Percentiles rank a stretch among this genome's conserved stretches.
Conservation (phyloP, 2,888 invertebrate genomes). For the Limnephilus lunatus region DNA sequence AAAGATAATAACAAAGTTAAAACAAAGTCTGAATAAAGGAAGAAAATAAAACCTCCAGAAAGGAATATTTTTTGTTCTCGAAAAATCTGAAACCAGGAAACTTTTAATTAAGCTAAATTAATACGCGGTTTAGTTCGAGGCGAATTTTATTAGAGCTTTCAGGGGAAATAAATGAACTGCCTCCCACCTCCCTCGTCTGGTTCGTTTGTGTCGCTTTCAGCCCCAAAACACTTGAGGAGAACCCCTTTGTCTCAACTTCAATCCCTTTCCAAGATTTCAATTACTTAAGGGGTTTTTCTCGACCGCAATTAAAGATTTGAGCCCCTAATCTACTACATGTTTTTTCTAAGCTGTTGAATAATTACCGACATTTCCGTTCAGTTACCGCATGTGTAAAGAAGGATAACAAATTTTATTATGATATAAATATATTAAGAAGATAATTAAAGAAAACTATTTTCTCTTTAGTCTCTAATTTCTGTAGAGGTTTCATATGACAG, state of each 20-base stretch:
- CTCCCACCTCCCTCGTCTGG: neutral
- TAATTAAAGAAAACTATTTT: neutral
- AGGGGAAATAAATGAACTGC: neutral
- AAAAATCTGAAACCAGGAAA: neutral
- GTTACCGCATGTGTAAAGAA: neutral
- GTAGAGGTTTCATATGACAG: neutral
- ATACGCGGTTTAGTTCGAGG: neutral
- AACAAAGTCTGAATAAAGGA: neutral
- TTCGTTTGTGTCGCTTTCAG: neutral
- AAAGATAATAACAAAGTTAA: neutral
- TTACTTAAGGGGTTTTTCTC: neutral
- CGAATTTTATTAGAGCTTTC: neutral
- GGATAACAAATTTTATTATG: neutral
- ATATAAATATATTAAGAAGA: neutral
- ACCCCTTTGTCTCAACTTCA: neutral
- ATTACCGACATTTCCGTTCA: neutral
- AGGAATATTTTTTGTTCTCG: neutral
- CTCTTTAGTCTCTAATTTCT: neutral
- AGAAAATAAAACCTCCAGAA: neutral
- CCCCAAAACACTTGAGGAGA: neutral
- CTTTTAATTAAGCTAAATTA: conserved; percentile 2
- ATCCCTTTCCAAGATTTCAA: neutral
- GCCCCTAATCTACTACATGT: neutral
- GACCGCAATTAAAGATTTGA: neutral
- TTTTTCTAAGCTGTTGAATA: neutral